Percentiles rank a stretch among this genome's conserved stretches.
Conservation (phyloP, 2,797 vertebrate genomes). For the Muscicapa striata region DNA sequence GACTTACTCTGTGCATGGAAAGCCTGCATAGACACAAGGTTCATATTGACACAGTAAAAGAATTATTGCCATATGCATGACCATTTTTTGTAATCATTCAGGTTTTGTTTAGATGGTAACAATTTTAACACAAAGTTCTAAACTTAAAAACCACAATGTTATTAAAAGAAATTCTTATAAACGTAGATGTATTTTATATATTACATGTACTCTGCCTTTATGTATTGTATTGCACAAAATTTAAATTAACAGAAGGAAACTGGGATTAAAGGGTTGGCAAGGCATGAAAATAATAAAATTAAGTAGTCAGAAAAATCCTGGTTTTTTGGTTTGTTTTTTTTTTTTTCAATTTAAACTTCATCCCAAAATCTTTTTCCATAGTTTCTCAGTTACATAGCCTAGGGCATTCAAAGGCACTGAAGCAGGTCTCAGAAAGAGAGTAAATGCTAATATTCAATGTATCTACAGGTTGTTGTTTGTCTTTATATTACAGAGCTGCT, state of each 20-base stretch:
- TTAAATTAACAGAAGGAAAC: neutral
- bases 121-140: neutral
- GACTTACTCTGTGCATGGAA: neutral
- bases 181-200: neutral
- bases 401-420: neutral
- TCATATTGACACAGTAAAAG: neutral
- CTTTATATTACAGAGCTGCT: neutral
- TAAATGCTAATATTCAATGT: accelerated
- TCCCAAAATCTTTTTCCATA: neutral
- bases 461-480: neutral
- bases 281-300: neutral
- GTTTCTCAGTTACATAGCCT: neutral
- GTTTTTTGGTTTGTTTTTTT: neutral
- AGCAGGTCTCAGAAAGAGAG: neutral
- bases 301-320: neutral
- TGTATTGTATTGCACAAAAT: neutral
- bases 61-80: neutral
- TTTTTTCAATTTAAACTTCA: neutral
- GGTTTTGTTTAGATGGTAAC: neutral
- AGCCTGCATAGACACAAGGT: neutral
- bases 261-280: neutral
- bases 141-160: neutral
- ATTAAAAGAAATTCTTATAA: neutral
- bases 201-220: neutral
- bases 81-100: neutral